Evolutionary conservation across 2,113 vertebrate genomes (phyloP).

Genomic region (Macrotus californicus): DNA sequence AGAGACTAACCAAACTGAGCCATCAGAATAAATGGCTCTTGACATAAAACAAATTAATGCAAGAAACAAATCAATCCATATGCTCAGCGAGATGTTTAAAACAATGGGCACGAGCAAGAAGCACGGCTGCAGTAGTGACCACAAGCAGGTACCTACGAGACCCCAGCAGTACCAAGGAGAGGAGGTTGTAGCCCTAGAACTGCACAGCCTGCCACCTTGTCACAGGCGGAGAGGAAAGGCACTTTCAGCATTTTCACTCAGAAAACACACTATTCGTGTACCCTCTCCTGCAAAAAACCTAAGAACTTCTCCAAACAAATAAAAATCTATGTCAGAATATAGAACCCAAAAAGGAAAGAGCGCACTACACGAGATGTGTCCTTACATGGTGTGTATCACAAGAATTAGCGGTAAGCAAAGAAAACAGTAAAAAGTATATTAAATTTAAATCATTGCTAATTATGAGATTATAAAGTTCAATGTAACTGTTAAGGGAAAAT

Average conservation of each 20-base stretch:
- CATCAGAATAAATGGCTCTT: conserved; percentile 24
- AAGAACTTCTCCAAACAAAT: not conserved
- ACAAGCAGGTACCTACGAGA: not conserved
- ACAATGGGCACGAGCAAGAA: not conserved
- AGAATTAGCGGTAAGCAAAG: not conserved
- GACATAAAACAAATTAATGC: not conserved
- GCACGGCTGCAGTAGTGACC: not conserved
- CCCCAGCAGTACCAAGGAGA: not conserved
- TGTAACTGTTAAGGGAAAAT: not conserved
- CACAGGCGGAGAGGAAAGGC: not conserved
- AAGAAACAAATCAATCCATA: conserved; percentile 7
- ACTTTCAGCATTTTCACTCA: not conserved
- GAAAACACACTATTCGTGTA: not conserved
- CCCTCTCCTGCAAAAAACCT: not conserved
- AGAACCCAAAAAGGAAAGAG: not conserved
- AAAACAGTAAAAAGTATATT: not conserved
- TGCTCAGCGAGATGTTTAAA: conserved; percentile 8
- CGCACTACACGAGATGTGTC: not conserved
- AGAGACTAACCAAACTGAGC: not conserved
- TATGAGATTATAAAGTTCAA: not conserved
- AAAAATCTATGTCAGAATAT: not conserved
- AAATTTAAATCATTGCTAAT: not conserved
- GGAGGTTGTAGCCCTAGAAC: not conserved
- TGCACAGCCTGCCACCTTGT: not conserved
- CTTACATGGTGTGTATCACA: not conserved